A percentile compares a stretch with the other conserved stretches of the same genome.
Conservation (phyloP, 2,113 vertebrate species). For the Tragelaphus scriptus region DNA sequence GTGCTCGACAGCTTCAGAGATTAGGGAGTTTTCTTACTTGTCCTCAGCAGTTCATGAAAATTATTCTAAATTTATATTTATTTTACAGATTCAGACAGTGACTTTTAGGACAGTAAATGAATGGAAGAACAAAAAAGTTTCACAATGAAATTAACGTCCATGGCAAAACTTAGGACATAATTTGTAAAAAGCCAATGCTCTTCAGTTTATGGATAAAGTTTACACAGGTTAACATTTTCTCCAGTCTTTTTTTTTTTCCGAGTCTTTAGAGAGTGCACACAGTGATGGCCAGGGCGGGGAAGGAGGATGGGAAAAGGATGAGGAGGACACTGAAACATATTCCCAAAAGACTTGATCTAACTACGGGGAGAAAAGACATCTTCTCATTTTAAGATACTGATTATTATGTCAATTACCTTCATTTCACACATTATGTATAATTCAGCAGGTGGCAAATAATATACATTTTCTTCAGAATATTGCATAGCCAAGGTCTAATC, state of each 20-base stretch:
- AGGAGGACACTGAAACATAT: background rate
- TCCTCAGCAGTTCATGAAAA: background rate
- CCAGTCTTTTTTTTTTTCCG: background rate
- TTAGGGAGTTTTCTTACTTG: background rate
- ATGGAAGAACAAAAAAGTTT: background rate
- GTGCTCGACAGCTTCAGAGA: background rate
- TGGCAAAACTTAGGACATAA: background rate
- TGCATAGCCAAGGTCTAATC: background rate
- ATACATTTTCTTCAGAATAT: constrained; percentile 30
- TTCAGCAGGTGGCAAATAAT: constrained; percentile 9
- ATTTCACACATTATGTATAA: background rate
- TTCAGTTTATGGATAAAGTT: background rate
- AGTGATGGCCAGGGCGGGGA: background rate
- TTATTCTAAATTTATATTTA: background rate
- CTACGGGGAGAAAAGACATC: background rate
- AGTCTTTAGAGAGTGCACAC: background rate
- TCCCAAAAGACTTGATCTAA: background rate
- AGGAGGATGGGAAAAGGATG: background rate
- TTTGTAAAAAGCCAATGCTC: background rate
- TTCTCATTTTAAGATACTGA: constrained; percentile 23
- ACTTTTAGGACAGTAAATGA: constrained; percentile 19
- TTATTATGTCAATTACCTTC: constrained; percentile 19
- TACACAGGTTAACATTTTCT: background rate
- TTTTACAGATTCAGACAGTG: background rate
- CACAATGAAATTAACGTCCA: background rate